Conservation (phyloP, 2,888 invertebrate genomes). For the Silvanus unidentatus region DNA sequence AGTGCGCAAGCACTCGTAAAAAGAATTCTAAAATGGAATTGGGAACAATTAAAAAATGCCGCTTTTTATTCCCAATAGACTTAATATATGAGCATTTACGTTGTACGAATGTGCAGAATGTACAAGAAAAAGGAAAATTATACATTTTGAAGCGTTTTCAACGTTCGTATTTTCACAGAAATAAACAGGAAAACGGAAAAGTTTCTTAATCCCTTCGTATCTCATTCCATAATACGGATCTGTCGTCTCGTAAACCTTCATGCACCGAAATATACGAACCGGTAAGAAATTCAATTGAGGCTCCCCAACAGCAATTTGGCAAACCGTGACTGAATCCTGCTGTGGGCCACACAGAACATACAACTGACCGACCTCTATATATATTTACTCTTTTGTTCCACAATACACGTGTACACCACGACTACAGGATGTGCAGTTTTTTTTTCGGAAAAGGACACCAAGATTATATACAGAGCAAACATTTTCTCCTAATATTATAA, state of each 20-base stretch:
- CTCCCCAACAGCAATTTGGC: conserved; percentile 1
- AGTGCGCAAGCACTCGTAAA: too few species aligned
- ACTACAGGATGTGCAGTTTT: neutral
- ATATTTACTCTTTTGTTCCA: neutral
- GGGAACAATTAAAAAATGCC: too few species aligned
- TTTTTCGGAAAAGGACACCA: neutral
- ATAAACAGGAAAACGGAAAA: conserved; percentile 3
- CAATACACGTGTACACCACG: neutral
- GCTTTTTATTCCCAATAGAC: too few species aligned
- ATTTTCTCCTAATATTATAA: neutral
- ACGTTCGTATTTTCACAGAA: conserved; percentile 1
- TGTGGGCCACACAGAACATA: neutral
- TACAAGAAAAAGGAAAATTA: too few species aligned
- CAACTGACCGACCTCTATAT: neutral
- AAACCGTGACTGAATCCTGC: neutral
- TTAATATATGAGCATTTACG: too few species aligned
- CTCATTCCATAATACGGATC: conserved; percentile 5
- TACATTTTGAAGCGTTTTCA: conserved; percentile 9
- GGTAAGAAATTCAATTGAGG: conserved; percentile 3
- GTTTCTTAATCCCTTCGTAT: conserved; percentile 5
- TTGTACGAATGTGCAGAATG: too few species aligned
- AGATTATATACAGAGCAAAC: neutral
- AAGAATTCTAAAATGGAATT: too few species aligned
- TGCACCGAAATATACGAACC: conserved; percentile 1
- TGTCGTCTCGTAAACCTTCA: conserved; percentile 2